These are phyloP conservation scores for Halcyon badia DNA, from an alignment of 2,797 vertebrate species.

Conservation along the genomic window DNA sequence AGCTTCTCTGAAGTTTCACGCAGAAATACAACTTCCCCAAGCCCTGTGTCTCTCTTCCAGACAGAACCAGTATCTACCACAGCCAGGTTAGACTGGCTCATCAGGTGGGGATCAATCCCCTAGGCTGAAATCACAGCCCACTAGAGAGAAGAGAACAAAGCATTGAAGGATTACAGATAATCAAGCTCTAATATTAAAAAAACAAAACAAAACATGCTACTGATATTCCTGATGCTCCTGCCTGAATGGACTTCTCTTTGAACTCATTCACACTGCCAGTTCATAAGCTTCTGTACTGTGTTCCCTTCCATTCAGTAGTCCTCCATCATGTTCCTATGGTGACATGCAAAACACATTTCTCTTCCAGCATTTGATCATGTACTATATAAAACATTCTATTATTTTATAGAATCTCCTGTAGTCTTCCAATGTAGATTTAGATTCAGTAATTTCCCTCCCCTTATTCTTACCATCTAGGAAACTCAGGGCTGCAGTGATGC, in stretches of 20 bases:
- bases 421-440: background rate
- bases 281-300: background rate
- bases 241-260: slow-evolving; percentile 31
- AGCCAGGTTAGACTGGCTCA: background rate
- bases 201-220: background rate
- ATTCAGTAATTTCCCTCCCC: background rate
- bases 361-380: background rate
- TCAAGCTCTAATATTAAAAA: background rate
- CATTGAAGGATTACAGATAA: background rate
- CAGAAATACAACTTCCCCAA: background rate
- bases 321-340: background rate
- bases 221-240: background rate
- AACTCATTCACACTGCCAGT: background rate
- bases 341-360: background rate
- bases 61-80: background rate
- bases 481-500: background rate
- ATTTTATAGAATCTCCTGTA: background rate
- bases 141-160: slow-evolving; percentile 1
- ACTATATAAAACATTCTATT: background rate
- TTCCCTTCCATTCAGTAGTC: background rate
- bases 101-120: background rate
- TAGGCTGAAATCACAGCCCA: background rate
- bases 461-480: background rate
- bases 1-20: background rate
- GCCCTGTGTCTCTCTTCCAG: background rate